Evolutionary conservation across 2,113 vertebrate species (phyloP), one percentile per base, ranked within the genome.

Genomic region (Antigone vipio): DNA sequence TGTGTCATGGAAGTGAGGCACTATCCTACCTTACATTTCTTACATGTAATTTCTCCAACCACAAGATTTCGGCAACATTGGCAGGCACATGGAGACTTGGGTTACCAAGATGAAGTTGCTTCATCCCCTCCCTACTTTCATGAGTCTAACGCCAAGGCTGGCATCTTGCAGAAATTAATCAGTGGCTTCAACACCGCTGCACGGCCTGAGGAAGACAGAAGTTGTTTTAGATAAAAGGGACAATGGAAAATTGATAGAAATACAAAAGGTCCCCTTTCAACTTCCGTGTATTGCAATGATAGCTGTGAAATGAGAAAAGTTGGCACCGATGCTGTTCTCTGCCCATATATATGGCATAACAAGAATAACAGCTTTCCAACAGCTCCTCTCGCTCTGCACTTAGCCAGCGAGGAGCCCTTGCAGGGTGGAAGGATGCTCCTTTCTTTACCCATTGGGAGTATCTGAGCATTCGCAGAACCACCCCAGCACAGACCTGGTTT

Each of bases 1-100:
- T 44, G 66, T 44, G 27, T 85, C 44, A 40, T 0, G 0, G 50
- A 71, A 84, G n/a, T 4, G 1, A 83, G 66, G 38, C 22, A 13
- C 52, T 66, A 5, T 50, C 34, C 30, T 66, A 8, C 29, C 60
- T 72, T 29, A 47, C 4, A 52, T 55, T 88, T 86, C 77, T 50
- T 44, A n/a, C 1, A 2, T 40, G 16, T 68, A 63, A 8, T 71
- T 85, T 58, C 64, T 87, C 47, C 76, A 91, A 1, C 44, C 49
- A 29, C 19, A 64, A 42, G 34, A 81, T 87, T 68, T 68, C 64
- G 69, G 53, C 62, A 76, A n/a, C 32, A 5, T 2, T 45, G 35
- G 60, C 35, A 55, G 32, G 49, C 8, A 58, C 18, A 47, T 2
- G 9, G 34, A 72, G 42, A 26, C 30, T 52, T 67, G 38, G 23